Base-by-base conservation (phyloP, 2,113 vertebrate genomes). In the Mirza zaza region DNA sequence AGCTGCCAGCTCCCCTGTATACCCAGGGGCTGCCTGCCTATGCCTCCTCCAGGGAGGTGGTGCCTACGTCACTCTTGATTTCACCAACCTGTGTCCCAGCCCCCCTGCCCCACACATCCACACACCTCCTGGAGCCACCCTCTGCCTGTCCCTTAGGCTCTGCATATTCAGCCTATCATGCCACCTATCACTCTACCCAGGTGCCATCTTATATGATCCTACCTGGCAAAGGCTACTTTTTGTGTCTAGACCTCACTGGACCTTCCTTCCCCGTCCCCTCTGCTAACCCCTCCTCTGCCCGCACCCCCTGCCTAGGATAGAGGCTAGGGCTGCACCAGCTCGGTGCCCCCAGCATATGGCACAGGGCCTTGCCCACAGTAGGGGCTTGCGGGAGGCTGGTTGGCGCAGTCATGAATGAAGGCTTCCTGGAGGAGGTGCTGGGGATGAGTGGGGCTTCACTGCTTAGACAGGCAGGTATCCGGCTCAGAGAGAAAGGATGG, bases 401-500 rank as follows among this genome's bases (percentile, higher is more conserved):
- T 75, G 68, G 68, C 55, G 0, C 6, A 1, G 34, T 42, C 34
- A 23, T 29, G n/a, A 17, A 36, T 0, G 18, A 50, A 39, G 63
- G 61, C 61, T 50, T 95, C 89, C 89, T 92, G 48, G 76, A 82
- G 36, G 82, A 87, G 20, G 45, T 48, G 18, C 45, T 15, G 0
- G 2, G 36, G 36, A 25, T 52, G n/a, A 2, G 17, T 36, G 36
- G 10, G 29, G 36, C 68, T 25, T 36, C 17, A 8, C 59, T 21
- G 76, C 87, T 39, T 12, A 23, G 2, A 3, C 67, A 76, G 82
- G 21, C 85, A 9, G 70, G 61, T 5, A 9, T 89, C 85, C 25
- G 2, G 82, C 59, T 52, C n/a, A 1, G 82, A 36, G 73, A 50
- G 48, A 36, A 27, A 20, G 10, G 39, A 6, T 3, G 0, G 6